These are phyloP conservation scores for Thera obeliscata DNA, from an alignment of 2,888 invertebrate species.

Conservation along the genomic window DNA sequence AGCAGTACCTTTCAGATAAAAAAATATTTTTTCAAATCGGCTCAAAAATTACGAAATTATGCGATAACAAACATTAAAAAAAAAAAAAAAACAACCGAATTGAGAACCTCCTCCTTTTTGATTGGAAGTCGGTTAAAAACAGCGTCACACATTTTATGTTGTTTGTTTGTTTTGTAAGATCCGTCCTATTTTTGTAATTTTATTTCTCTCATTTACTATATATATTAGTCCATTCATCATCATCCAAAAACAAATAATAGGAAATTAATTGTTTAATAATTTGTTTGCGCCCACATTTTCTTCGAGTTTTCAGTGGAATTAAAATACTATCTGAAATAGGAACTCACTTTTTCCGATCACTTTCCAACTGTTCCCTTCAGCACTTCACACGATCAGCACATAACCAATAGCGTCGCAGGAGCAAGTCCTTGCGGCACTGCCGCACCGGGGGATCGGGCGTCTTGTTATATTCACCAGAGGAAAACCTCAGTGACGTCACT, in stretches of 20 bases:
- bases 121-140: too few species aligned
- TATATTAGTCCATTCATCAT: too few species aligned
- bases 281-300: background rate
- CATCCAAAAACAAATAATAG: background rate
- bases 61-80: too few species aligned
- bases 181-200: too few species aligned
- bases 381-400: conserved; percentile 30
- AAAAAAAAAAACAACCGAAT: too few species aligned
- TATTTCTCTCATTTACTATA: too few species aligned
- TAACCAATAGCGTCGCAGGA: conserved; percentile 26
- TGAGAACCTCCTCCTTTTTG: too few species aligned
- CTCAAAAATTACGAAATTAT: too few species aligned
- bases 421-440: conserved; percentile 42
- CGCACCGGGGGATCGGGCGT: conserved; percentile 27
- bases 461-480: conserved; percentile 40
- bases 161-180: too few species aligned
- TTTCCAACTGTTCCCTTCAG: conserved; percentile 12
- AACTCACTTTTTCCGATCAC: conserved; percentile 32
- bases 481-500: conserved; percentile 28
- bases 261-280: background rate
- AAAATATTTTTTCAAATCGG: too few species aligned
- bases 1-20: too few species aligned
- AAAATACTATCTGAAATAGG: background rate
- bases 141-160: too few species aligned
- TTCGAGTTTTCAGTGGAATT: background rate